Evolutionary conservation across 2,888 invertebrate species (phyloP).

Genomic region (Mythimna loreyi): DNA sequence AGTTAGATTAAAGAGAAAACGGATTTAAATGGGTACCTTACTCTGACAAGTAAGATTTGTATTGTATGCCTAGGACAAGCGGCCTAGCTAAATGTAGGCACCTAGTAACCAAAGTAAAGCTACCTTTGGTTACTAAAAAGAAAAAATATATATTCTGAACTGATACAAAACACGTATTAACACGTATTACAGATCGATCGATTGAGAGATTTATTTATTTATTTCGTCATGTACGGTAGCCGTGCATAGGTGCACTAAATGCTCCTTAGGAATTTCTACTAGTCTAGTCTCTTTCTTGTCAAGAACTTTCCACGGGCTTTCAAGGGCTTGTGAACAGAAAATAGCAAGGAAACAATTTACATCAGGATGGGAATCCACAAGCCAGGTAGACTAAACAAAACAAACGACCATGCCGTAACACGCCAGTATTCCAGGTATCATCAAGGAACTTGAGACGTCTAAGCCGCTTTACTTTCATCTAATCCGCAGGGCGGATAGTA

Average conservation of each 20-base stretch:
- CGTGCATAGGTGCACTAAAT: too few relatives aligned
- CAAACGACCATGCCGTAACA: constrained; percentile 1
- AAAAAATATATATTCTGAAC: too few relatives aligned
- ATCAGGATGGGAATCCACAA: not conserved
- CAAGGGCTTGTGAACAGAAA: too few relatives aligned
- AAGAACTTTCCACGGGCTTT: too few relatives aligned
- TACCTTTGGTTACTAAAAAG: not conserved
- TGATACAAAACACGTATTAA: too few relatives aligned
- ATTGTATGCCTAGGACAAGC: constrained; percentile 15
- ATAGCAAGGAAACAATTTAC: not conserved
- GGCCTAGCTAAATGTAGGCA: too few relatives aligned
- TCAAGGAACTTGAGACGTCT: constrained; percentile 33
- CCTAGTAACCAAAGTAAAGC: too few relatives aligned
- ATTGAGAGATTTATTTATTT: too few relatives aligned
- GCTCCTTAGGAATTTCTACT: too few relatives aligned
- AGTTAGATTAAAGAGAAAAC: constrained; percentile 63
- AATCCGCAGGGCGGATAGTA: constrained; percentile 50
- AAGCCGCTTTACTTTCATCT: constrained; percentile 43
- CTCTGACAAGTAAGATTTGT: constrained; percentile 27
- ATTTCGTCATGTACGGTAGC: too few relatives aligned
- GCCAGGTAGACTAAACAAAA: not conserved
- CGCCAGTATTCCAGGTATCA: constrained; percentile 27
- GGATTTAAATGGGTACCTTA: constrained; percentile 36
- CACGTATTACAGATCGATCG: too few relatives aligned
- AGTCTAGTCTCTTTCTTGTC: too few relatives aligned